Evolutionary conservation across 1,140 invertebrate genomes (phyloP).

Genomic region (Tetragnatha versicolor): DNA sequence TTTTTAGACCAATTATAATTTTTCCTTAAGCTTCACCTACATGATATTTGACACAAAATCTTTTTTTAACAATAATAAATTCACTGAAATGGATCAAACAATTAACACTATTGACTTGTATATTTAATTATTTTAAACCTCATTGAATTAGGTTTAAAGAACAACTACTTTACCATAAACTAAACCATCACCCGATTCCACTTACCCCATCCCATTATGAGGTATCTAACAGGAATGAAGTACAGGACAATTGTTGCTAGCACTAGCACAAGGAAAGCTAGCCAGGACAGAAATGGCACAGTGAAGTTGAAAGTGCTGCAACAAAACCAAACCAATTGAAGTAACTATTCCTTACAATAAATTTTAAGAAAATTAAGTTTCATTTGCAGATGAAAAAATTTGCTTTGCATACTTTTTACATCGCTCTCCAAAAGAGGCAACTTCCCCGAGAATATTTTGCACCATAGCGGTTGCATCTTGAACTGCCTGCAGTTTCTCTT

Average conservation of each 20-base stretch:
- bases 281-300: conserved; percentile 92
- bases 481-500: conserved; percentile 90
- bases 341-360: too few species aligned
- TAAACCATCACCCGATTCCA: too few species aligned
- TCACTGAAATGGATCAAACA: too few species aligned
- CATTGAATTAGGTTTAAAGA: too few species aligned
- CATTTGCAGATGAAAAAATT: background rate
- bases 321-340: conserved; percentile 59
- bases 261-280: conserved; percentile 75
- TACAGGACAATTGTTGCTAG: conserved; percentile 78
- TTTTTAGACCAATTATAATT: too few species aligned
- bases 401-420: conserved; percentile 83
- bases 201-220: conserved; percentile 92
- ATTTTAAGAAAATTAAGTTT: too few species aligned
- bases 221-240: conserved; percentile 86
- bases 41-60: too few species aligned
- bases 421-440: conserved; percentile 89
- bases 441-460: conserved; percentile 86
- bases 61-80: too few species aligned
- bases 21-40: too few species aligned
- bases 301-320: conserved; percentile 95
- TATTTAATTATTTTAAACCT: too few species aligned
- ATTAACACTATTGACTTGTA: too few species aligned
- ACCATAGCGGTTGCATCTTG: conserved; percentile 95
- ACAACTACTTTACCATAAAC: too few species aligned